phyloP scores from a whole-genome alignment of 2,113 vertebrate genomes.

The Lagopus muta region DNA sequence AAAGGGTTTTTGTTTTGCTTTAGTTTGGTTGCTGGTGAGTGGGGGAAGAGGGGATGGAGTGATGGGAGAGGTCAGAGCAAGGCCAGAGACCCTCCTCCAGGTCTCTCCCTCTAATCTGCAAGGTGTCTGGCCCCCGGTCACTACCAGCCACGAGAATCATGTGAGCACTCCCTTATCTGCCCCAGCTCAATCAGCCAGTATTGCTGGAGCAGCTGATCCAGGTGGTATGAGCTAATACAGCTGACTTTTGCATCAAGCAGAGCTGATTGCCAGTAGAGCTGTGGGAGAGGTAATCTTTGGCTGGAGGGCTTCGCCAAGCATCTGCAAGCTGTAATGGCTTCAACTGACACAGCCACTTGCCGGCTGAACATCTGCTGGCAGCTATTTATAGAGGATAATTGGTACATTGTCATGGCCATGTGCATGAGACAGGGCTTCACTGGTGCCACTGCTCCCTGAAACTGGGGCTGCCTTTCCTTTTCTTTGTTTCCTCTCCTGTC shows the following conservation, averaged over 20 bases:
- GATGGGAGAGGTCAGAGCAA: neutral
- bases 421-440: neutral
- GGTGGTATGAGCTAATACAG: slow-evolving; percentile 54
- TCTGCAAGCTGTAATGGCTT: slow-evolving; percentile 47
- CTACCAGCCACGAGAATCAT: neutral
- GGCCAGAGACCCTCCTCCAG: neutral
- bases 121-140: rapidly evolving
- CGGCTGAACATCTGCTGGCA: slow-evolving; percentile 22
- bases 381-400: slow-evolving; percentile 45
- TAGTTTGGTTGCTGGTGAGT: neutral
- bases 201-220: slow-evolving; percentile 9
- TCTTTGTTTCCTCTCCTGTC: neutral
- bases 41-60: neutral
- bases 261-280: slow-evolving; percentile 49
- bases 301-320: slow-evolving; percentile 16
- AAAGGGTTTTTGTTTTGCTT: neutral
- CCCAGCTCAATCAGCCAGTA: neutral
- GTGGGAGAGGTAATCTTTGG: slow-evolving; percentile 46
- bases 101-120: neutral
- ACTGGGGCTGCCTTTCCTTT: neutral
- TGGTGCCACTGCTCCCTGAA: neutral
- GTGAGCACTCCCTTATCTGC: neutral
- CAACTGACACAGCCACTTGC: slow-evolving; percentile 23
- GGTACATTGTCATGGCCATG: neutral
- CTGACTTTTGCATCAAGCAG: slow-evolving; percentile 17